These are phyloP conservation scores for Drosophila ironensis DNA, from an alignment of 1,140 invertebrate species.

Conservation along the genomic window DNA sequence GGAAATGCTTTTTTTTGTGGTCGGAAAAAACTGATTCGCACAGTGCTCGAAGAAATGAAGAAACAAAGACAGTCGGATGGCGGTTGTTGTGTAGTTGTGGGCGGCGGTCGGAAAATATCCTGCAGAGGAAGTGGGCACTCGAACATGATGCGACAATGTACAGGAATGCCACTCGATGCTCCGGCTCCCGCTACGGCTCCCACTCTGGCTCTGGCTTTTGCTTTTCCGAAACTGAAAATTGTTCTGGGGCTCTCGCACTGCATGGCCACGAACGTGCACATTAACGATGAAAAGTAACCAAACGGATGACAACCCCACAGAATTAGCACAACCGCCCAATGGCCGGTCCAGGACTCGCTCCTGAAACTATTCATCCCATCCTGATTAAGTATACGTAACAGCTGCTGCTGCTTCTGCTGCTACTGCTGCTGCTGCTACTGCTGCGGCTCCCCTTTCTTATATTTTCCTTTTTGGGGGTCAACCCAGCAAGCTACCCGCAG, in stretches of 20 bases:
- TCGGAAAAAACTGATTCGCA: too few species aligned
- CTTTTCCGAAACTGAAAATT: conserved; percentile 27
- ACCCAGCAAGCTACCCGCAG: conserved; percentile 70
- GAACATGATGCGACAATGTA: conserved; percentile 60
- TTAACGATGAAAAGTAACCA: conserved; percentile 39
- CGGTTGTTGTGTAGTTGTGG: background rate
- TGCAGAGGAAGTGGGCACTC: conserved; percentile 51
- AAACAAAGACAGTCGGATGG: background rate
- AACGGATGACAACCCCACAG: conserved; percentile 38
- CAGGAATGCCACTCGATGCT: conserved; percentile 12
- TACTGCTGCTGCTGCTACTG: background rate
- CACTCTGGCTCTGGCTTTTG: too few species aligned
- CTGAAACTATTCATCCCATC: background rate
- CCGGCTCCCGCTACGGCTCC: too few species aligned
- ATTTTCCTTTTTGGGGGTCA: conserved; percentile 50
- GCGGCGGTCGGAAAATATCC: conserved; percentile 1
- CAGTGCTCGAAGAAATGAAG: background rate
- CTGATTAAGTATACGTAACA: conserved; percentile 24
- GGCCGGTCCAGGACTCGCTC: background rate
- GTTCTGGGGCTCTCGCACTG: conserved; percentile 4
- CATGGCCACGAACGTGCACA: conserved; percentile 29
- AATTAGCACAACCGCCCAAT: conserved; percentile 47
- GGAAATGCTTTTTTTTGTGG: too few species aligned
- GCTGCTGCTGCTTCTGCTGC: conserved; percentile 3
- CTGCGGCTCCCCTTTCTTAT: background rate